These are phyloP conservation scores for Luehdorfia chinensis DNA, from an alignment of 1,140 invertebrate species.

Conservation along the genomic window DNA sequence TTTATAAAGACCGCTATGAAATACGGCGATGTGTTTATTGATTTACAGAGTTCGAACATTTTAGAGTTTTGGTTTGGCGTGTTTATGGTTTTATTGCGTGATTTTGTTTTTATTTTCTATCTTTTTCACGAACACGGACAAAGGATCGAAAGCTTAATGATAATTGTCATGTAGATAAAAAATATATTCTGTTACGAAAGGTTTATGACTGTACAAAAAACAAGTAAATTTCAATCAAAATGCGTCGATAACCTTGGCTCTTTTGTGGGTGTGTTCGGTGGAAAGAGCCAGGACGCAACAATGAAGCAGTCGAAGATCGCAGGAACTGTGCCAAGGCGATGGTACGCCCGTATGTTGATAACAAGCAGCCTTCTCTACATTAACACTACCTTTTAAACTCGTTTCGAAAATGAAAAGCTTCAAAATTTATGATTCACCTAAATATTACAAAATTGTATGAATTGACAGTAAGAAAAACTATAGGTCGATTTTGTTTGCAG, in stretches of 20 bases:
- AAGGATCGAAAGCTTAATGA: no score
- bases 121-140: no score
- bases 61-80: background rate
- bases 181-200: no score
- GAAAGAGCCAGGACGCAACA: constrained; percentile 33
- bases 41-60: constrained; percentile 9
- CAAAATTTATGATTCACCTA: no score
- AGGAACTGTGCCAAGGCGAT: constrained; percentile 54
- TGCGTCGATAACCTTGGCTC: constrained; percentile 51
- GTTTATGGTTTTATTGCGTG: constrained; percentile 2
- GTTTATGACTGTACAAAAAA: no score
- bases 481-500: no score
- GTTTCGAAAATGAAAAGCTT: background rate
- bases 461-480: no score
- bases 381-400: background rate
- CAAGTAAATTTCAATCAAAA: no score
- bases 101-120: no score
- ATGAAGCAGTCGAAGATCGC: constrained; percentile 38
- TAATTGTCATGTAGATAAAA: no score
- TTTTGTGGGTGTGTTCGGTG: constrained; percentile 45
- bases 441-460: constrained; percentile 15
- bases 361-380: constrained; percentile 35
- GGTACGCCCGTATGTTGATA: constrained; percentile 55
- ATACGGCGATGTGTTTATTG: constrained; percentile 16
- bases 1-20: constrained; percentile 27